phyloP scores from a whole-genome alignment of 2,113 vertebrate genomes.

The Formicarius rufipectus region DNA sequence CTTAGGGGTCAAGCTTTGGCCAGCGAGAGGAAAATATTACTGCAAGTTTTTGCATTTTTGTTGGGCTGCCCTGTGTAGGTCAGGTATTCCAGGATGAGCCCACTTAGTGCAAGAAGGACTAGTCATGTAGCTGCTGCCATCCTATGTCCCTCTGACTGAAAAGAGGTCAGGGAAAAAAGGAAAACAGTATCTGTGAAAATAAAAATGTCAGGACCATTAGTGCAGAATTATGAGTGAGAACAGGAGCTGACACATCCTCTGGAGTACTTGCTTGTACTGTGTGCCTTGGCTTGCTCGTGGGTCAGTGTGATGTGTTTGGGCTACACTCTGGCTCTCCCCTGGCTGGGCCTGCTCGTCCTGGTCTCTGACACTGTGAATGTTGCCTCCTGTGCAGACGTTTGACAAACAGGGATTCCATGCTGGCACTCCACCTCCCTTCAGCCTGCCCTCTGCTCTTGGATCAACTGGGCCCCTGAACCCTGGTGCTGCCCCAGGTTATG shows the following conservation, averaged over 20 bases:
- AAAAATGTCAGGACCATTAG: neutral
- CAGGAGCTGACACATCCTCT: neutral
- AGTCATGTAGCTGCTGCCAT: neutral
- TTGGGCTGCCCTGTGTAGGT: neutral
- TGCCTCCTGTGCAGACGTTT: slow-evolving; percentile 76
- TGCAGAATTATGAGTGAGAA: neutral
- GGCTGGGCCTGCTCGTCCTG: neutral
- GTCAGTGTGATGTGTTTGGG: neutral
- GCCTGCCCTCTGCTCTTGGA: slow-evolving; percentile 90
- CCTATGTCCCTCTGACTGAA: neutral
- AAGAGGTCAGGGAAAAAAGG: neutral
- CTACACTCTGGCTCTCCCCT: neutral
- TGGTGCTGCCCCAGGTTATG: slow-evolving; percentile 87
- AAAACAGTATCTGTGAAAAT: neutral
- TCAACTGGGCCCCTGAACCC: slow-evolving; percentile 89
- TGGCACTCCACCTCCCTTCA: slow-evolving; percentile 91
- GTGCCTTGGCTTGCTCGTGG: neutral
- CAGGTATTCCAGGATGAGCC: neutral
- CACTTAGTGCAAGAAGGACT: neutral
- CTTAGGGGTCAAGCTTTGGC: neutral
- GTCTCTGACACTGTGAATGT: neutral
- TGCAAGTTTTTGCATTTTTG: neutral
- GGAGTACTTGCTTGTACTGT: neutral
- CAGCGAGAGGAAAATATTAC: neutral
- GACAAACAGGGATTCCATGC: slow-evolving; percentile 98